A percentile compares a stretch with the other conserved stretches of the same genome.
phyloP scores from a whole-genome alignment of 30 jellyfish, hydroid and myxozoan species.

The Aurelia sp. region DNA sequence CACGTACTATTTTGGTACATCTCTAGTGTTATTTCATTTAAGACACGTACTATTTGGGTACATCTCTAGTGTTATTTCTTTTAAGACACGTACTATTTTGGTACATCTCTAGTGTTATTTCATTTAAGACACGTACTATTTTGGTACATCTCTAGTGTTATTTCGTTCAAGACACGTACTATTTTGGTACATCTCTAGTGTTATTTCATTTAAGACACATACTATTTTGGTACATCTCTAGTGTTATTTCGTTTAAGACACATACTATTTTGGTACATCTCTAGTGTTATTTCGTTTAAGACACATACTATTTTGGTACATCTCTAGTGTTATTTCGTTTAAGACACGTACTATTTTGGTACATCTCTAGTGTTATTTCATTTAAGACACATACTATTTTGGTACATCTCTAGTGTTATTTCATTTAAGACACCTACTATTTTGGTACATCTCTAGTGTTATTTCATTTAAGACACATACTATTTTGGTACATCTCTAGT shows the following conservation, averaged over 20 bases:
- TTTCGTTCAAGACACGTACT: slow-evolving; percentile 66
- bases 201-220: slow-evolving; percentile 68
- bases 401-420: too few species aligned
- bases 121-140: slow-evolving; percentile 65
- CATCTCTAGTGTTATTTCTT: slow-evolving; percentile 78
- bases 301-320: slow-evolving; percentile 49
- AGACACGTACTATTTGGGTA: slow-evolving; percentile 50
- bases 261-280: slow-evolving; percentile 39
- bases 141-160: too few species aligned
- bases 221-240: slow-evolving; percentile 32
- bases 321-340: slow-evolving; percentile 76
- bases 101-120: too few species aligned
- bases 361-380: slow-evolving; percentile 79
- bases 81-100: slow-evolving; percentile 54
- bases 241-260: slow-evolving; percentile 75
- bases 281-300: slow-evolving; percentile 75
- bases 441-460: too few species aligned
- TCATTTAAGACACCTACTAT: slow-evolving; percentile 65
- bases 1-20: slow-evolving; percentile 44
- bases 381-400: slow-evolving; percentile 60
- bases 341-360: slow-evolving; percentile 53
- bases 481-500: too few species aligned
- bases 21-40: slow-evolving; percentile 75
- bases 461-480: slow-evolving; percentile 69
- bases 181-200: too few species aligned